These are phyloP conservation scores for Penaeus chinensis DNA, from an alignment of 1,140 invertebrate species.

Conservation along the genomic window DNA sequence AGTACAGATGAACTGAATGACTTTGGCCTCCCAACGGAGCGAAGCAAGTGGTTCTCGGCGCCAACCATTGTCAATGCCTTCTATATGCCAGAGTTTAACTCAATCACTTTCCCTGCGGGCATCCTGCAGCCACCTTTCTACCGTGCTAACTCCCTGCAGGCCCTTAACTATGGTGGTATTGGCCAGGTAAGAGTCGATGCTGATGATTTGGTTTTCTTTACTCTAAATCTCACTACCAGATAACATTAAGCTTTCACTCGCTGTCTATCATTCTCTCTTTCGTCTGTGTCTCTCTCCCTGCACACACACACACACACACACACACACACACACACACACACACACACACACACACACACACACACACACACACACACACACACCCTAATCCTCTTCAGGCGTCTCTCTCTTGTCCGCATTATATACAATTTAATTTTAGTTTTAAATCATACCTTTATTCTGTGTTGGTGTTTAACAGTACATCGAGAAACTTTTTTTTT, in stretches of 20 bases:
- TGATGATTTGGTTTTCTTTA: neutral
- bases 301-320: no score
- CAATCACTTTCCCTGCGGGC: slow-evolving; percentile 93
- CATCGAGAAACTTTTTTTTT: no score
- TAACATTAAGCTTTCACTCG: neutral
- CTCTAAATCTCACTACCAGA: neutral
- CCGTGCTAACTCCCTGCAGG: slow-evolving; percentile 86
- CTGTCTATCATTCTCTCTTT: neutral
- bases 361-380: no score
- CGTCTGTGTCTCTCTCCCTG: no score
- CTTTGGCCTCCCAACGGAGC: slow-evolving; percentile 25
- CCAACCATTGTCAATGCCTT: slow-evolving; percentile 98
- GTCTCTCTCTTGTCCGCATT: no score
- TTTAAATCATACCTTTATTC: no score
- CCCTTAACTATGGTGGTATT: slow-evolving; percentile 95
- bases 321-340: no score
- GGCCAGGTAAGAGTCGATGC: slow-evolving; percentile 70
- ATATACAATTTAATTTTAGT: no score
- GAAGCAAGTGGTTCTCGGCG: slow-evolving; percentile 81
- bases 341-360: no score
- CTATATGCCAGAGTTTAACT: slow-evolving; percentile 87
- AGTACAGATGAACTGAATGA: slow-evolving; percentile 40
- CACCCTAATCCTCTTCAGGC: no score
- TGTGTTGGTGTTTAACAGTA: no score
- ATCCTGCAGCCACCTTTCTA: slow-evolving; percentile 96